These are phyloP conservation scores for Argyra leucocephala DNA, from an alignment of 2,888 invertebrate species.

Conservation along the genomic window DNA sequence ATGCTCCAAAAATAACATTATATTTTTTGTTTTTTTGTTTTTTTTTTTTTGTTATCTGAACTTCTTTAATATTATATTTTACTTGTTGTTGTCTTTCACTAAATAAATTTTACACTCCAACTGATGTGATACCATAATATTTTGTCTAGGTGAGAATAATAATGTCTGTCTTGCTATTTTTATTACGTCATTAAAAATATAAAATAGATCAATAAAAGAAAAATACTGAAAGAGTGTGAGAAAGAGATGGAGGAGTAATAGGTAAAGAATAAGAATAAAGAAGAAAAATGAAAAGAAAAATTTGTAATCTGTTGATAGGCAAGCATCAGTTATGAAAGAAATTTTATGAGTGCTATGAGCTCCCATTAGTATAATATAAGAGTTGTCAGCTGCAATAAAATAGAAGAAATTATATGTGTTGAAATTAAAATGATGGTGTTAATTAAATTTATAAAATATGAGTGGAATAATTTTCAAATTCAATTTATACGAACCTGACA, in stretches of 20 bases:
- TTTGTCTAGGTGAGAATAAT: neutral
- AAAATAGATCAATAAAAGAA: neutral
- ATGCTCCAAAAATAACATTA: neutral
- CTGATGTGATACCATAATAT: neutral
- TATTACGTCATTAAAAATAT: neutral
- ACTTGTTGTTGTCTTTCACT: neutral
- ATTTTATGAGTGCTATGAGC: too few relatives aligned
- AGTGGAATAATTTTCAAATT: too few relatives aligned
- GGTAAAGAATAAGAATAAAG: too few relatives aligned
- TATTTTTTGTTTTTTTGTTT: neutral
- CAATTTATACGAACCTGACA: too few relatives aligned
- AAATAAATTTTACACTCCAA: neutral
- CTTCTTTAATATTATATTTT: neutral
- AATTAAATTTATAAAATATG: too few relatives aligned
- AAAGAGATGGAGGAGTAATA: neutral
- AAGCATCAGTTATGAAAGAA: too few relatives aligned
- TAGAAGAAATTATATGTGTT: too few relatives aligned
- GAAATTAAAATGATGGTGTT: too few relatives aligned
- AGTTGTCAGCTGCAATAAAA: too few relatives aligned
- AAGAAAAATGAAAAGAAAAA: too few relatives aligned
- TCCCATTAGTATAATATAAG: too few relatives aligned
- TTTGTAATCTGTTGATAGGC: too few relatives aligned
- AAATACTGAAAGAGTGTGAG: neutral
- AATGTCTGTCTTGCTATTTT: neutral
- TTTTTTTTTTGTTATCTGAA: neutral